A percentile compares a stretch with the other conserved stretches of the same genome.
Conservation (phyloP, 2,888 invertebrate genomes). For the Drosophila neotestacea region DNA sequence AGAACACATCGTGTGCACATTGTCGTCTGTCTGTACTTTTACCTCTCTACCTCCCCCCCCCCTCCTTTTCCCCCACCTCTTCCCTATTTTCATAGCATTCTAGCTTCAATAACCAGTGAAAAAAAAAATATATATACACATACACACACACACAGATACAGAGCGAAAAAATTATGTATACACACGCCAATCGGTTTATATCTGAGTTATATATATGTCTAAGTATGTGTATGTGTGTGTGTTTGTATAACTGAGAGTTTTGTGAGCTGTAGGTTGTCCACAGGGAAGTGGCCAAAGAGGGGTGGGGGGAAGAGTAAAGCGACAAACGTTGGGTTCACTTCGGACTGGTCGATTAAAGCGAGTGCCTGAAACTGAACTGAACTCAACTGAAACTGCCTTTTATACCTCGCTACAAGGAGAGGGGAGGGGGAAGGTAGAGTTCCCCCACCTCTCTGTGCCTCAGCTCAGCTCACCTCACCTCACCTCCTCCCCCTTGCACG, state of each 20-base stretch:
- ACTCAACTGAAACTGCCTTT: slow-evolving; percentile 29
- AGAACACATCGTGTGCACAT: slow-evolving; percentile 7
- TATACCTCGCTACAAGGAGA: neutral
- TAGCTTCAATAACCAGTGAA: slow-evolving; percentile 52
- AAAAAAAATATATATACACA: slow-evolving; percentile 2
- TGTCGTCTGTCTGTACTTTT: slow-evolving; percentile 27
- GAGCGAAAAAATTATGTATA: slow-evolving; percentile 65
- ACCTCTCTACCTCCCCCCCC: slow-evolving; percentile 1
- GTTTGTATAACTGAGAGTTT: slow-evolving; percentile 28
- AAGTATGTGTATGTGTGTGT: slow-evolving; percentile 24
- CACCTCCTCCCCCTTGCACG: neutral
- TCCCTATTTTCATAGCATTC: slow-evolving; percentile 12
- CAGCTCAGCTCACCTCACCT: neutral
- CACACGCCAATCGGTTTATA: slow-evolving; percentile 70
- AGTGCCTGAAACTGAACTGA: slow-evolving; percentile 43
- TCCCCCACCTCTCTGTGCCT: neutral
- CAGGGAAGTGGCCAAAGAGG: neutral
- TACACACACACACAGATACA: slow-evolving; percentile 15
- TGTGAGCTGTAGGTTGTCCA: slow-evolving; percentile 2
- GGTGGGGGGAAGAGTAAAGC: slow-evolving; percentile 24
- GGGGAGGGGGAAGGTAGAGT: neutral
- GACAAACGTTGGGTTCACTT: slow-evolving; percentile 49
- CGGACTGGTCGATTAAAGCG: slow-evolving; percentile 61
- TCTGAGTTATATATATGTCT: slow-evolving; percentile 32
- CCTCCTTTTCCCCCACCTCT: neutral